Conservation (phyloP, 2,797 vertebrate genomes). For the Poeciliopsis paucimaculata region DNA sequence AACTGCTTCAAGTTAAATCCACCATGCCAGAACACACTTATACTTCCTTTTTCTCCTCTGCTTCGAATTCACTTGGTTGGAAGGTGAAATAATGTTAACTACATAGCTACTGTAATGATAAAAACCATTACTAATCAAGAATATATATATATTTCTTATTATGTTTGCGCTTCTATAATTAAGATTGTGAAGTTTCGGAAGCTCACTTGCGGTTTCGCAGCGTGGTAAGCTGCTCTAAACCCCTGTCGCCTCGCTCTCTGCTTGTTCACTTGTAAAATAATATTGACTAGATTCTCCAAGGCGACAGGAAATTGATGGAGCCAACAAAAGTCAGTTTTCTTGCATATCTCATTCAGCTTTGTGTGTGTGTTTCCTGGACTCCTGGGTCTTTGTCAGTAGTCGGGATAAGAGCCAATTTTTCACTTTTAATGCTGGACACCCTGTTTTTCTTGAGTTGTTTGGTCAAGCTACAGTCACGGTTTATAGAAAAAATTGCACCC, state of each 20-base stretch:
- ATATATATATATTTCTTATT: not conserved
- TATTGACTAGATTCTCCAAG: slow-evolving; percentile 37
- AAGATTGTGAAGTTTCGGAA: slow-evolving; percentile 23
- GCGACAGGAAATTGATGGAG: slow-evolving; percentile 39
- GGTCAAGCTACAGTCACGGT: not conserved
- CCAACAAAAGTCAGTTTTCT: slow-evolving; percentile 17
- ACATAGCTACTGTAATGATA: not conserved
- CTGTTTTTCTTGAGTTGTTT: not conserved
- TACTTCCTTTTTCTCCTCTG: not conserved
- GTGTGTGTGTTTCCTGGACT: slow-evolving; percentile 27
- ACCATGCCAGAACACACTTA: too few relatives aligned
- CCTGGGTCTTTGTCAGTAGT: slow-evolving; percentile 4
- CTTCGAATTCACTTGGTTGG: not conserved
- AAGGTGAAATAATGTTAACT: slow-evolving; percentile 11
- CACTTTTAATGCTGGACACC: slow-evolving; percentile 2
- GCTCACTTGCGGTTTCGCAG: slow-evolving; percentile 21
- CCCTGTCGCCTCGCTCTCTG: not conserved
- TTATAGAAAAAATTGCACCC: not conserved
- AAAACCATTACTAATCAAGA: not conserved
- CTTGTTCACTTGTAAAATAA: slow-evolving; percentile 35
- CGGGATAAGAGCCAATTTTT: slow-evolving; percentile 6
- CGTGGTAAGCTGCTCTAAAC: slow-evolving; percentile 11
- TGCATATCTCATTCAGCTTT: slow-evolving; percentile 21
- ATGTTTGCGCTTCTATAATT: slow-evolving; percentile 7
- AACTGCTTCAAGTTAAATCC: not conserved